Evolutionary conservation across 1,140 invertebrate genomes (phyloP), one percentile per base, ranked within the genome.

Genomic region (Plutomurus gul): DNA sequence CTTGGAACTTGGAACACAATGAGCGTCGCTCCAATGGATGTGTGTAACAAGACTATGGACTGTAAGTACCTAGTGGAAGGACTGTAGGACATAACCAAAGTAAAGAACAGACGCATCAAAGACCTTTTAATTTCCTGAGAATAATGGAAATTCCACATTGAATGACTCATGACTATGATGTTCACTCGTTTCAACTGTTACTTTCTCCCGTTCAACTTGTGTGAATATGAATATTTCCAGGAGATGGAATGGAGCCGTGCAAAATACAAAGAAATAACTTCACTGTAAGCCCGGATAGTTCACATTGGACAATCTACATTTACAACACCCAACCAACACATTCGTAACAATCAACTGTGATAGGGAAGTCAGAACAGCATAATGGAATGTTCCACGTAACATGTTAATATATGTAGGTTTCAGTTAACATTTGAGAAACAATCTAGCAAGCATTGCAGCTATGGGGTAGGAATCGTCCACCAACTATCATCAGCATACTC

Each of bases 41-140:
- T 8, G n/a, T 43, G n/a, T 43, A n/a, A 43, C 8, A 43, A 43
- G n/a, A 43, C 8, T 43, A n/a, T n/a, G 8, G 40, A 65, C 11
- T 33, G 56, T 65, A 65, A 65, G 25, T 33, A 30, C 6, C 16
- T 18, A 10, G 30, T 30, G 8, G 56, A 65, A 65, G 56, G 11
- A 27, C 56, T 36, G 11, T 10, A 43, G 40, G 13, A 20, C 10
- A 47, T 47, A 22, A 20, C 16, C 22, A n/a, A 70, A 51, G 22
- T 20, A 71, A 72, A 49, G 18, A 33, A 47, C 27, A 78, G 70
- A 78, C 47, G 43, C 37, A 78, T 78, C 46, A 78, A 73, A 72
- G 60, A 47, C 39, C 76, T 78, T 78, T 78, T 78, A 78, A 78
- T 78, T 78, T 78, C 76, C 76, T 78, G 76, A 78, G 65, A 78